Conservation (phyloP, 1,140 invertebrate species). For the Tetraneura akinire region DNA sequence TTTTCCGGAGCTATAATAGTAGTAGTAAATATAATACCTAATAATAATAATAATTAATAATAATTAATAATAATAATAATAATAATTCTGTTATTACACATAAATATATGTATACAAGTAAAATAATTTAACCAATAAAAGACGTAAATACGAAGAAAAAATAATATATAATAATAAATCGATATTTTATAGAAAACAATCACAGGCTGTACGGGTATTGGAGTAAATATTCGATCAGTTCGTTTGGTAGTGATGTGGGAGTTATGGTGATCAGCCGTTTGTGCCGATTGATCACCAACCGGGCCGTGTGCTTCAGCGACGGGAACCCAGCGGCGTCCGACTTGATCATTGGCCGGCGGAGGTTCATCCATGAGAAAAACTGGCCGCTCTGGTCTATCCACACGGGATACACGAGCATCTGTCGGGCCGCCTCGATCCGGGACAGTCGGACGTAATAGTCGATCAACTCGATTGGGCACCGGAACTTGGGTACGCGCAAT, state of each 20-base stretch:
- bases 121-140: no score
- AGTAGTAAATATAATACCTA: no score
- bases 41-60: no score
- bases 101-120: no score
- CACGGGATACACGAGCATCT: slow-evolving; percentile 17
- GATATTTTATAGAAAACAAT: neutral
- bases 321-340: neutral
- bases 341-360: slow-evolving; percentile 23
- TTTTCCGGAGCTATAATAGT: no score
- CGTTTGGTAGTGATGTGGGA: slow-evolving; percentile 36
- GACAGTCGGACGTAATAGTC: slow-evolving; percentile 44
- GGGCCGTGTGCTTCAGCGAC: slow-evolving; percentile 39
- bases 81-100: no score
- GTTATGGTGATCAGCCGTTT: slow-evolving; percentile 28
- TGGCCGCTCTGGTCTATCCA: slow-evolving; percentile 22
- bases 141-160: no score
- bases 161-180: no score
- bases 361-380: slow-evolving; percentile 37
- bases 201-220: slow-evolving; percentile 47
- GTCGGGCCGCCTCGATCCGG: slow-evolving; percentile 3
- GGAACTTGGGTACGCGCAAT: neutral
- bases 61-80: no score
- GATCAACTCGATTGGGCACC: slow-evolving; percentile 38
- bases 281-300: slow-evolving; percentile 32
- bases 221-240: slow-evolving; percentile 41